These are phyloP conservation scores for Matsumyia berberina DNA, from an alignment of 2,888 invertebrate genomes.

Conservation along the genomic window DNA sequence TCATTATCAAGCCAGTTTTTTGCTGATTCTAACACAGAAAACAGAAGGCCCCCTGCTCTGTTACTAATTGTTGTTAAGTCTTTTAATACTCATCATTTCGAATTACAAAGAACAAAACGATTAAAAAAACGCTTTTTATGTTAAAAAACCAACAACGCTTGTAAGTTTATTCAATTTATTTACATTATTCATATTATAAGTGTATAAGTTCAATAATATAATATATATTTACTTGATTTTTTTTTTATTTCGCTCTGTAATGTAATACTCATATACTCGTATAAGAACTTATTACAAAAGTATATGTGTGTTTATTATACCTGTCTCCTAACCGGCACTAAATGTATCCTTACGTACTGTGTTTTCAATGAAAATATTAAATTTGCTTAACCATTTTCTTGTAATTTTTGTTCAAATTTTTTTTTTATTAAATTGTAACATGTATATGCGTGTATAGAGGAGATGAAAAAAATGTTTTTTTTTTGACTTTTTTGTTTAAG, in stretches of 20 bases:
- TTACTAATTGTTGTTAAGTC: no score
- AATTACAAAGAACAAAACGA: no score
- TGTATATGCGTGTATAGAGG: conserved; percentile 20
- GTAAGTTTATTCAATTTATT: conserved; percentile 75
- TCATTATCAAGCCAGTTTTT: no score
- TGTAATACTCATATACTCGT: conserved; percentile 51
- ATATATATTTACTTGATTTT: conserved; percentile 64
- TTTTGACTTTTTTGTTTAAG: conserved; percentile 4
- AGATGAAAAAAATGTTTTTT: neutral
- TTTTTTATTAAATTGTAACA: conserved; percentile 7
- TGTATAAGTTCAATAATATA: conserved; percentile 76
- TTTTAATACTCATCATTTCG: no score
- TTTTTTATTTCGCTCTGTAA: conserved; percentile 46
- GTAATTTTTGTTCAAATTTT: conserved; percentile 31
- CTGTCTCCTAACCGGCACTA: conserved; percentile 60
- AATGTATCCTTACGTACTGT: conserved; percentile 51
- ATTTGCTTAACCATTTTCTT: conserved; percentile 33
- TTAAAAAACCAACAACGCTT: conserved; percentile 28
- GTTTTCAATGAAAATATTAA: conserved; percentile 42
- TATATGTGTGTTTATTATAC: conserved; percentile 32
- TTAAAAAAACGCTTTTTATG: neutral
- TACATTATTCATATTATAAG: conserved; percentile 75
- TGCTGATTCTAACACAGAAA: no score
- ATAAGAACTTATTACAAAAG: conserved; percentile 49
- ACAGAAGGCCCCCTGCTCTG: no score